Evolutionary conservation across 2,797 vertebrate species (phyloP).

Genomic region (Erithacus rubecula): DNA sequence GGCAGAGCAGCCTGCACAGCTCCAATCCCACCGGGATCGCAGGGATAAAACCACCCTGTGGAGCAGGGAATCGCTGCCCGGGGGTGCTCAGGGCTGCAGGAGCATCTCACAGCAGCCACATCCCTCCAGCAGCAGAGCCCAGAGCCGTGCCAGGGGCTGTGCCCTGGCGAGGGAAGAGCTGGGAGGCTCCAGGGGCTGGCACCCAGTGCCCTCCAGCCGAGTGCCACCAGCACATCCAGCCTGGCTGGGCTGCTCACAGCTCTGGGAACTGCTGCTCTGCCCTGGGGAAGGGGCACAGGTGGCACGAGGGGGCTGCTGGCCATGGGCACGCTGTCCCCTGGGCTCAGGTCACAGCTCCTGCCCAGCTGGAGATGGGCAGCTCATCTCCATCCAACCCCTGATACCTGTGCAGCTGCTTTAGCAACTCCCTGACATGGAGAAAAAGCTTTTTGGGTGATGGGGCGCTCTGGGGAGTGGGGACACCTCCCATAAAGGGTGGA

Average conservation of each 20-base stretch:
- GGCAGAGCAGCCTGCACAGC: neutral
- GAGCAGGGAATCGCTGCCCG: neutral
- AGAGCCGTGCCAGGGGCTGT: neutral
- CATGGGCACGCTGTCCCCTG: neutral
- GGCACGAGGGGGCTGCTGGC: neutral
- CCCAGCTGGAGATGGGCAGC: neutral
- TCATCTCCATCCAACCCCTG: fast-evolving
- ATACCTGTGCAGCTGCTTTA: fast-evolving
- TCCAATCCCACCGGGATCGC: fast-evolving
- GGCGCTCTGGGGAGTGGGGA: neutral
- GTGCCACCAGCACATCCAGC: slow-evolving; percentile 11
- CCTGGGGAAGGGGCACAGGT: fast-evolving
- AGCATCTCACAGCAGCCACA: neutral
- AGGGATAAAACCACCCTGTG: neutral
- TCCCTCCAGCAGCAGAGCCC: neutral
- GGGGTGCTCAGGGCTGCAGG: fast-evolving
- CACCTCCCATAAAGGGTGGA: neutral
- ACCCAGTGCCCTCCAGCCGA: neutral
- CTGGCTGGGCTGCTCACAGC: neutral
- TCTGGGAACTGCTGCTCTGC: neutral
- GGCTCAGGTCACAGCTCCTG: neutral
- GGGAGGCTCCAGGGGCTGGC: neutral
- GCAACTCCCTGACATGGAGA: fast-evolving
- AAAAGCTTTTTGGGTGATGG: fast-evolving
- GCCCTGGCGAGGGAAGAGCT: neutral